Evolutionary conservation across 2,113 vertebrate genomes (phyloP).

Genomic region (Phalacrocorax brasilianus): DNA sequence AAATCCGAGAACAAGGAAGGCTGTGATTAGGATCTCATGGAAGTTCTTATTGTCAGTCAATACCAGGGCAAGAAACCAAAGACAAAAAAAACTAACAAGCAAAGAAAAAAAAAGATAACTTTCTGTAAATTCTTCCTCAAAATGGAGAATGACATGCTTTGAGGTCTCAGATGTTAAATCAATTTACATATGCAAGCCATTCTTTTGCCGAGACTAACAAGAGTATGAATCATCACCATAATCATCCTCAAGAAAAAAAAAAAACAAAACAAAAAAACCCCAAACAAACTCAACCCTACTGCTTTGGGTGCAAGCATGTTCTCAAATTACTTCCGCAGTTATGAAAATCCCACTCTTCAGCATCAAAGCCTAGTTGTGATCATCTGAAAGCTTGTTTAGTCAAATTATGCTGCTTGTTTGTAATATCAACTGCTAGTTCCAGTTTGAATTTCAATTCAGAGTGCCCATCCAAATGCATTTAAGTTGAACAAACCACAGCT

Average conservation of each 20-base stretch:
- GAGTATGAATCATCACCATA: slow-evolving; percentile 33
- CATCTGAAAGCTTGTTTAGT: slow-evolving; percentile 40
- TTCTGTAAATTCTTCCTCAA: background rate
- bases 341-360: slow-evolving; percentile 33
- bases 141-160: background rate
- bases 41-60: background rate
- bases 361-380: slow-evolving; percentile 16
- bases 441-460: slow-evolving; percentile 36
- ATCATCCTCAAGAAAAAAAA: background rate
- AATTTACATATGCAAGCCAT: background rate
- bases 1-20: background rate
- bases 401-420: slow-evolving; percentile 17
- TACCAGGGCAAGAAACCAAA: background rate
- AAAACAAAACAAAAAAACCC: background rate
- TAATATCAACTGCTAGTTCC: slow-evolving; percentile 35
- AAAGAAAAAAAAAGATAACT: background rate
- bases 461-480: slow-evolving; percentile 29
- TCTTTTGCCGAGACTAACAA: background rate
- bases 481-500: background rate
- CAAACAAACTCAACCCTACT: background rate
- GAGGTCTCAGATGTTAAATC: slow-evolving; percentile 1
- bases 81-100: background rate
- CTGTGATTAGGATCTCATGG: background rate
- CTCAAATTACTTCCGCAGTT: slow-evolving; percentile 20
- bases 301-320: slow-evolving; percentile 25